phyloP scores from a whole-genome alignment of 2,797 vertebrate genomes.

The Acipenser oxyrinchus region DNA sequence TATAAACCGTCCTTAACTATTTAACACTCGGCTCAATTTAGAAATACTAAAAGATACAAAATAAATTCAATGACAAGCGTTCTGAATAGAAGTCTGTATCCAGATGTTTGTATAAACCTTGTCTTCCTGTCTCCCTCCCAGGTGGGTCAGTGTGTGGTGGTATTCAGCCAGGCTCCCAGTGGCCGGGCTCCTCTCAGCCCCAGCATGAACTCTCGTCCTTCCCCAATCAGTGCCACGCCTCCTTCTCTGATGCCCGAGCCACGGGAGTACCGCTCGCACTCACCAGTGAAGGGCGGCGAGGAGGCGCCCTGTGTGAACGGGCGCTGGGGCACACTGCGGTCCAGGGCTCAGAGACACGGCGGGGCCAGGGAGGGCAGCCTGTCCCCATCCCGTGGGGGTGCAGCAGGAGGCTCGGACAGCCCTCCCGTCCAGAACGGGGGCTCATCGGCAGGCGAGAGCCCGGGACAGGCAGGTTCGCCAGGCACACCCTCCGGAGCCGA shows the following conservation, averaged over 20 bases:
- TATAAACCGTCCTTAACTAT: too few relatives aligned
- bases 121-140: constrained; percentile 36
- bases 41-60: too few relatives aligned
- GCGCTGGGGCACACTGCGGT: constrained; percentile 90
- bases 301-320: constrained; percentile 94
- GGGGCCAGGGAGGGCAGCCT: constrained; percentile 80
- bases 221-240: constrained; percentile 91
- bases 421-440: constrained; percentile 80
- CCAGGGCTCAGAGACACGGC: constrained; percentile 72
- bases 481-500: constrained; percentile 33
- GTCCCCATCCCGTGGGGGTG: constrained; percentile 62
- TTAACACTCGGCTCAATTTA: too few relatives aligned
- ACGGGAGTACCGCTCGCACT: constrained; percentile 83
- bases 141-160: constrained; percentile 96
- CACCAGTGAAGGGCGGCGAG: constrained; percentile 73
- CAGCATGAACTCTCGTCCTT: constrained; percentile 91
- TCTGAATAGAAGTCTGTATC: too few relatives aligned
- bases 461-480: constrained; percentile 73
- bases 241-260: constrained; percentile 77
- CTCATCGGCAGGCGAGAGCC: constrained; percentile 80
- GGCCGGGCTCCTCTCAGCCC: constrained; percentile 92
- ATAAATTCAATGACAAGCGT: too few relatives aligned
- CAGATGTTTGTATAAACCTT: too few relatives aligned
- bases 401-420: constrained; percentile 54
- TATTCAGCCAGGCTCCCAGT: constrained; percentile 94